A percentile compares a stretch with the other conserved stretches of the same genome.
Conservation (phyloP, 2,113 vertebrate genomes). For the Piprites chloris region DNA sequence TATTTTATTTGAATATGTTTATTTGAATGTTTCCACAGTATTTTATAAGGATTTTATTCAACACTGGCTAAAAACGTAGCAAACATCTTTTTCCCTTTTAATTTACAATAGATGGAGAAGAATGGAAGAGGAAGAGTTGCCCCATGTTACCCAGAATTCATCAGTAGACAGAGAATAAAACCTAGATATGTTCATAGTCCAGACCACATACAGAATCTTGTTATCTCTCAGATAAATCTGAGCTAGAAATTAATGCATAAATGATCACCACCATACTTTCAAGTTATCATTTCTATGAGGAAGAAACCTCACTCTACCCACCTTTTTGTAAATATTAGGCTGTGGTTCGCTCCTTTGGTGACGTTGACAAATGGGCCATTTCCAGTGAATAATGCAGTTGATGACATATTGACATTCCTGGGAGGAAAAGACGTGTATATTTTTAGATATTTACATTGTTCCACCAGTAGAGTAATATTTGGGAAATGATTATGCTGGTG, state of each 20-base stretch:
- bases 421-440: background rate
- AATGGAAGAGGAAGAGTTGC: background rate
- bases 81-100: background rate
- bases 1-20: no score
- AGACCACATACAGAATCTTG: background rate
- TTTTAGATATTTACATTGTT: background rate
- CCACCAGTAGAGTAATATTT: background rate
- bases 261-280: background rate
- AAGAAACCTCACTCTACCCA: background rate
- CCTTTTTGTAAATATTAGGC: slow-evolving; percentile 67
- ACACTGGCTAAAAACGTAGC: background rate
- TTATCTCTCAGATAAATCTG: background rate
- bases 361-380: slow-evolving; percentile 75
- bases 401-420: slow-evolving; percentile 71
- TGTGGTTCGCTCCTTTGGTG: slow-evolving; percentile 52
- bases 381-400: slow-evolving; percentile 15
- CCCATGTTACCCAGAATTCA: background rate
- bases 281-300: background rate
- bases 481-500: background rate
- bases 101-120: background rate
- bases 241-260: background rate
- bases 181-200: background rate
- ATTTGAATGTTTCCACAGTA: accelerated
- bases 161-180: background rate
- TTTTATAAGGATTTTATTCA: background rate